Percentiles rank a stretch among this genome's conserved stretches.
phyloP scores from a whole-genome alignment of 2,797 vertebrate genomes.

The Sarcophilus harrisii region DNA sequence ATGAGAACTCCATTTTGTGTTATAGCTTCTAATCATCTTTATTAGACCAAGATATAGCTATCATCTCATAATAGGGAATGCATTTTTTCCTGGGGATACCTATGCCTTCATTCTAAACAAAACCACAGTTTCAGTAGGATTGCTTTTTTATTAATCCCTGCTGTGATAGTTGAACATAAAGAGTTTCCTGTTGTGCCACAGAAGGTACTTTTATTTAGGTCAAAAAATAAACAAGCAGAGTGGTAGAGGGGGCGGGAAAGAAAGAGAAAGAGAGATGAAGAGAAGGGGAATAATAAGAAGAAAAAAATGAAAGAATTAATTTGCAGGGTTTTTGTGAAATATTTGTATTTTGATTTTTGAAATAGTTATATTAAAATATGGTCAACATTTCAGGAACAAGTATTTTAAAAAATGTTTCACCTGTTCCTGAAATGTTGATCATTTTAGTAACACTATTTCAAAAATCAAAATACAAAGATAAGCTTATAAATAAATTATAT shows the following conservation, averaged over 20 bases:
- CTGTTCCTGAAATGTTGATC: no score
- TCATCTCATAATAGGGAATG: background rate
- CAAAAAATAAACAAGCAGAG: conserved; percentile 5
- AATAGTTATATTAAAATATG: no score
- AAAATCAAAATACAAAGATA: no score
- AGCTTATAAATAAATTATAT: no score
- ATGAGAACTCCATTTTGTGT: background rate
- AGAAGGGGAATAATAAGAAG: background rate
- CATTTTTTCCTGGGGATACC: background rate
- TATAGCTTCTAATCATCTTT: background rate
- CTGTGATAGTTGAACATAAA: background rate
- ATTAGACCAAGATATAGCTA: background rate
- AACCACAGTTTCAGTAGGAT: background rate
- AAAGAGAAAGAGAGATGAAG: background rate
- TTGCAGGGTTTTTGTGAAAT: background rate
- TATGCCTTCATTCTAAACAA: background rate
- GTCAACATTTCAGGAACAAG: no score
- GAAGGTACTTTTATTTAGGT: background rate
- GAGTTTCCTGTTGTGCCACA: background rate
- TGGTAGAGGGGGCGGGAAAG: background rate
- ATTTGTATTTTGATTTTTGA: background rate
- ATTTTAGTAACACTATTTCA: no score
- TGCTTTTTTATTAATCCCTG: background rate
- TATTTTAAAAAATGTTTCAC: no score
- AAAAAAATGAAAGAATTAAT: conserved; percentile 13